Base-by-base conservation (phyloP, 2,113 vertebrate species). In the Saccopteryx leptura region DNA sequence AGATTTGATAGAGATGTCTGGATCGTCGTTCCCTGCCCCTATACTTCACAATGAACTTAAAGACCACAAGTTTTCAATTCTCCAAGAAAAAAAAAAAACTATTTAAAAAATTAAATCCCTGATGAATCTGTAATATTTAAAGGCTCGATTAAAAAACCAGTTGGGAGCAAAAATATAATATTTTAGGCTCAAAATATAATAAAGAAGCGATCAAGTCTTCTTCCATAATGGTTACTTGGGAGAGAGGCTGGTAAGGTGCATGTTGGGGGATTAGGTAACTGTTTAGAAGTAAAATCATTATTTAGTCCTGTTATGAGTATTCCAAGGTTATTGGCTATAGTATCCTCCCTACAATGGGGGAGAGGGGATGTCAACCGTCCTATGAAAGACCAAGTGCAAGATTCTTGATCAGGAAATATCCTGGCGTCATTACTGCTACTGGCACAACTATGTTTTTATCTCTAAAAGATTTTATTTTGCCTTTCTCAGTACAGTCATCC, bases 1-100 rank as follows among this genome's bases (percentile, higher is more conserved):
- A 95, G 93, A 95, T 92, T 81, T 68, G 50, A 10, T 11, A 15
- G 11, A 56, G 50, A 11, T n/a, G 65, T 76, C 54, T 72, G 60
- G 24, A 26, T 21, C 17, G 5, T 23, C 15, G 50, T 39, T 66
- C 23, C 12, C 26, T 39, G 3, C 33, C 66, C 28, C 21, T 85
- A 26, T 31, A 17, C 21, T 79, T 87, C 52, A 19, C 23, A 69
- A 24, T 86, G n/a, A 75, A 94, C n/a, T 68, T 61, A 48, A 60
- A 84, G 61, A 14, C 9, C 48, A 54, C 52, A 81, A 68, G 88
- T 78, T 75, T 69, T 21, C 78, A 84, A 75, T 8, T 46, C 19
- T 48, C 48, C 52, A 60, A 84, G 54, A 18, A 18, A 46, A 28
- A 56, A 79, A 54, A 24, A n/a, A 52, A 15, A 26, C 94, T 82